Base-by-base conservation (phyloP, 2,113 vertebrate species). In the Hippoglossus stenolepis region DNA sequence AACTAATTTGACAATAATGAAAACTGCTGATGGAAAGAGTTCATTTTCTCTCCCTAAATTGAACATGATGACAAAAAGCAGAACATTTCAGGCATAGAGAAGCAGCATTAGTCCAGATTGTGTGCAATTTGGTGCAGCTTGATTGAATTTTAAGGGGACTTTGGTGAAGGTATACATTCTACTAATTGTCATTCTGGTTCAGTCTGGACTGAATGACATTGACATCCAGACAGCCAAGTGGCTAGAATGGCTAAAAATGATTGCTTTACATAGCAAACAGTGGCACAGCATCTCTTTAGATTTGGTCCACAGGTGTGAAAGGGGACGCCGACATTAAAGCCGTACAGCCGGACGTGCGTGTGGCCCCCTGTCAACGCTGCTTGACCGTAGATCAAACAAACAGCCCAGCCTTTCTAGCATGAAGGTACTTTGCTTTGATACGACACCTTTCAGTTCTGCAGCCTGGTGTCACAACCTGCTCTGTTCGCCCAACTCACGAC, bases 371-470 rank as follows among this genome's bases (percentile, higher is more conserved):
- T 69, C 49, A 64, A 63, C 45, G 8, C 59, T 3, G 64, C 23
- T 43, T n/a, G 60, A 75, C 68, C 0, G 20, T 0, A n/a, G 17
- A 82, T 84, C 75, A 76, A 79, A 80, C 15, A 8, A 64, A 58
- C 65, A 26, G 31, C 35, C 1, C 0, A 0, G 24, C 38, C 49
- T 69, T 79, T 60, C 26, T 64, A 31, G 28, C 28, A 5, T 6
- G 28, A 7, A 5, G 28, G 28, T 31, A 6, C 35, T 13, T 3
- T 7, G 38, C 51, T 70, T 67, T 62, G 54, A 75, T 77, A 64
- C 57, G 45, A 80, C 70, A 15, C 58, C 21, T 62, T 69, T 31
- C 3, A 2, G 38, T 66, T 45, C 38, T 71, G 9, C 12, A 2
- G 61, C 12, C 49, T 56, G 62, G 49, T 76, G 49, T 76, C 81